These are phyloP conservation scores for Ctenodactylus gundi DNA, from an alignment of 2,113 vertebrate genomes.

Conservation along the genomic window DNA sequence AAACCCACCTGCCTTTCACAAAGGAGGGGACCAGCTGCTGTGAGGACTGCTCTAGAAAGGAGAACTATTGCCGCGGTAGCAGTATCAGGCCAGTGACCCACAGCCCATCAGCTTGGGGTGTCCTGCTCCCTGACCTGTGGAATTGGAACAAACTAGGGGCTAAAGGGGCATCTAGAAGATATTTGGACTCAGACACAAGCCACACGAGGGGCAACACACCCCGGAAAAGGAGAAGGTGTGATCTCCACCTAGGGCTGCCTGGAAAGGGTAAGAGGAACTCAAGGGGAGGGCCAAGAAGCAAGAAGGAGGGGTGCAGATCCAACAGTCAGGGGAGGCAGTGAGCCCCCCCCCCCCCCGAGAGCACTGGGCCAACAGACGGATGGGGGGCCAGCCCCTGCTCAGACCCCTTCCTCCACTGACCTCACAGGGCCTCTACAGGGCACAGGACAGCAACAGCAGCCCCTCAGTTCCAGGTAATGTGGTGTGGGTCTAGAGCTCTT, in stretches of 20 bases:
- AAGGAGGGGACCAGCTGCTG: background rate
- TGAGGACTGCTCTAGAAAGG: background rate
- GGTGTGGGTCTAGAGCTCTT: background rate
- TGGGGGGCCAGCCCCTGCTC: background rate
- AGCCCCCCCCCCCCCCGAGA: no score
- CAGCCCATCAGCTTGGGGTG: background rate
- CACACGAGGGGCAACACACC: background rate
- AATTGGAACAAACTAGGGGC: background rate
- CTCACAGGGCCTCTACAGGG: rapidly evolving
- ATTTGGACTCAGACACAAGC: background rate
- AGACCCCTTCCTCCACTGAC: background rate
- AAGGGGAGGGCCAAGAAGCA: background rate
- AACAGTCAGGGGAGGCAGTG: background rate
- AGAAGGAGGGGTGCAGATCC: background rate
- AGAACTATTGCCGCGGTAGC: background rate
- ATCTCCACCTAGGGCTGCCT: background rate
- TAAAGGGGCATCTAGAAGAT: background rate
- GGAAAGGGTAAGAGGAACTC: background rate
- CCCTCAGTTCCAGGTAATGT: rapidly evolving
- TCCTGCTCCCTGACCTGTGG: background rate
- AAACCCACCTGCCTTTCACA: background rate
- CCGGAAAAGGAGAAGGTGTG: background rate
- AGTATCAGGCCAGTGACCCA: background rate
- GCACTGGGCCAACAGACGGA: background rate
- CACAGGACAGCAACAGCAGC: rapidly evolving